Percentiles rank a stretch among this genome's conserved stretches.
phyloP scores from a whole-genome alignment of 2,888 invertebrate species.

The Hartigia nigra region DNA sequence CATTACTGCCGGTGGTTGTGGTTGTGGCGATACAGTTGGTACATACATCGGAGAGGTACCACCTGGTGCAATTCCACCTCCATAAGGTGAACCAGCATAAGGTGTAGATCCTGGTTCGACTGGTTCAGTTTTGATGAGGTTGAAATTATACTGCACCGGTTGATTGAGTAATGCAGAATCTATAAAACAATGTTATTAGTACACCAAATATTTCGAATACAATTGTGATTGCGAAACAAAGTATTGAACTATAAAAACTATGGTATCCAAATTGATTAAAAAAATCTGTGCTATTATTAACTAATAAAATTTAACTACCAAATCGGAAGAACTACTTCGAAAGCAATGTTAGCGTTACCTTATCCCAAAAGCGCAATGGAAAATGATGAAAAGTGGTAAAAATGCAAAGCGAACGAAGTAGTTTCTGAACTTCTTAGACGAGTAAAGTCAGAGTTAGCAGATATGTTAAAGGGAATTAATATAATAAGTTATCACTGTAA shows the following conservation, averaged over 20 bases:
- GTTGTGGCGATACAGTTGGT: constrained; percentile 32
- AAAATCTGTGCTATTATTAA: background rate
- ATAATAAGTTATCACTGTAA: background rate
- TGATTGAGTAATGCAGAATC: constrained; percentile 41
- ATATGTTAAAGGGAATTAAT: background rate
- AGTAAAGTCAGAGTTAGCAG: background rate
- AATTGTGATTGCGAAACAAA: background rate
- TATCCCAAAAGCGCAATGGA: background rate
- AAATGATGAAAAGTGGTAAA: background rate
- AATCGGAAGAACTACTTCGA: background rate
- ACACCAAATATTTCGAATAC: background rate
- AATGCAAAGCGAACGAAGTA: background rate
- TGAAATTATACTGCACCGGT: constrained; percentile 45
- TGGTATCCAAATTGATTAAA: background rate
- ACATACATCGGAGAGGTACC: constrained; percentile 40
- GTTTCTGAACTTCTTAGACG: background rate
- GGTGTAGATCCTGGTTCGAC: constrained; percentile 34
- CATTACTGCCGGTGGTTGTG: constrained; percentile 26
- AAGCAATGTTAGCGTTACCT: background rate
- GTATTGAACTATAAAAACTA: background rate
- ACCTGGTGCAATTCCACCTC: constrained; percentile 29
- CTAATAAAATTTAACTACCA: background rate
- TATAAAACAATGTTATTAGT: constrained; percentile 25
- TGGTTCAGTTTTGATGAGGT: constrained; percentile 53
- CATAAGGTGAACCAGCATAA: constrained; percentile 31